Conservation (phyloP, 2,113 vertebrate species). For the Herpailurus yagouaroundi region DNA sequence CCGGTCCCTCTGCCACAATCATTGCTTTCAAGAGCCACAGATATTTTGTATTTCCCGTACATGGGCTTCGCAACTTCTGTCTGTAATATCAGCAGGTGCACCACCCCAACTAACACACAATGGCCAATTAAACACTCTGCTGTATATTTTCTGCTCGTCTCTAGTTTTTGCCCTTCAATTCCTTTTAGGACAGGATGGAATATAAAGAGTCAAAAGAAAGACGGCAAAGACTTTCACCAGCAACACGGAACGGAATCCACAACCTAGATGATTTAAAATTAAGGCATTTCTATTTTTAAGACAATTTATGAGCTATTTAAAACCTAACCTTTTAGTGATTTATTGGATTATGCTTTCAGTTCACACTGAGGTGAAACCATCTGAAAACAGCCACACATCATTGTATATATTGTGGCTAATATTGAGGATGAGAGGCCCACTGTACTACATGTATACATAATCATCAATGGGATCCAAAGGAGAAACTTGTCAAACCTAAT, state of each 20-base stretch:
- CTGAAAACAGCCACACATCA: background rate
- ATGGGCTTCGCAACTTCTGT: background rate
- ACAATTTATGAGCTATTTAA: background rate
- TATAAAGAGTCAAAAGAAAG: background rate
- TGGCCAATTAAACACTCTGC: background rate
- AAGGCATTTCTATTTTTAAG: background rate
- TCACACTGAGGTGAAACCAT: background rate
- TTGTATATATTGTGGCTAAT: background rate
- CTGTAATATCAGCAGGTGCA: background rate
- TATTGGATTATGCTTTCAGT: background rate
- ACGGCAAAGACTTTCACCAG: background rate
- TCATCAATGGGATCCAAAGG: background rate
- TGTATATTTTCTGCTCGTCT: background rate
- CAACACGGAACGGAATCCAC: background rate
- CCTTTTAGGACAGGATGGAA: background rate
- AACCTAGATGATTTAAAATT: background rate
- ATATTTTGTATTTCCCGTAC: background rate
- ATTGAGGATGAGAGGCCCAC: background rate
- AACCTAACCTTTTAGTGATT: slow-evolving; percentile 18
- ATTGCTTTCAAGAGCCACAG: background rate
- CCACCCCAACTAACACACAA: background rate
- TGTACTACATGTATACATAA: too few relatives aligned
- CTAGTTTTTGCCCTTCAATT: background rate
- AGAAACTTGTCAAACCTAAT: background rate
- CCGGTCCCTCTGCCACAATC: background rate